phyloP scores from a whole-genome alignment of 2,113 vertebrate species.

The Poicephalus meyeri region DNA sequence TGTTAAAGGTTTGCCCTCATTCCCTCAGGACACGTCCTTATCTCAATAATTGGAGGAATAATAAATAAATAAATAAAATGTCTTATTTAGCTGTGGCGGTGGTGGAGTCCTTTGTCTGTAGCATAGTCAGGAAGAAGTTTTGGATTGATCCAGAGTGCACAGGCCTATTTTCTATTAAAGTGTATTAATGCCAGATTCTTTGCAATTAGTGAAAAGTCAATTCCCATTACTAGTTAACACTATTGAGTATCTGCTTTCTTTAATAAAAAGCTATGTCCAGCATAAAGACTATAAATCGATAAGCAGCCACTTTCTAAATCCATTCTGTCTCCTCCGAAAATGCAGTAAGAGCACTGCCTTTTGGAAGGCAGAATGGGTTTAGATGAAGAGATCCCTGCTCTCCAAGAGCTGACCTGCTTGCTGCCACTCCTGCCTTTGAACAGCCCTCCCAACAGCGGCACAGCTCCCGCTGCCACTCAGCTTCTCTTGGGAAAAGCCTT shows the following conservation, averaged over 20 bases:
- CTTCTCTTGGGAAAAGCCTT: background rate
- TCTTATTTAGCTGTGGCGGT: conserved; percentile 50
- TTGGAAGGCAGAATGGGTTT: background rate
- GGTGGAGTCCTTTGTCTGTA: conserved; percentile 71
- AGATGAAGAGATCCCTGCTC: background rate
- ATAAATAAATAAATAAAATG: conserved; percentile 25
- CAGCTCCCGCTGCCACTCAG: background rate
- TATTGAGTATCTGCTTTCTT: conserved; percentile 96
- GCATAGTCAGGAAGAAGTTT: conserved; percentile 66
- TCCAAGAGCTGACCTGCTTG: background rate
- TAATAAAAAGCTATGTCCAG: conserved; percentile 91
- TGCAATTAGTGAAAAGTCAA: conserved; percentile 95
- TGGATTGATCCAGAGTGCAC: conserved; percentile 79
- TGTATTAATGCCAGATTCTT: conserved; percentile 89
- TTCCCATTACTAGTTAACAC: conserved; percentile 92
- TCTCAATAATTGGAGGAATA: conserved; percentile 14
- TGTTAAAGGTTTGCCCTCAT: background rate
- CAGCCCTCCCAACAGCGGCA: background rate
- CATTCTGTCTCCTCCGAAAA: conserved; percentile 62
- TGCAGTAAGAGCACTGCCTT: background rate
- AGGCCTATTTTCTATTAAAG: conserved; percentile 87
- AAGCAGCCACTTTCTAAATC: conserved; percentile 73
- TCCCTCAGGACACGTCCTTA: conserved; percentile 24
- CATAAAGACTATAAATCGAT: conserved; percentile 82
- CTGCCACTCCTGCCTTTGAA: background rate